A percentile compares a stretch with the other conserved stretches of the same genome.
Conservation (phyloP, 2,797 vertebrate species). For the Ciconia nigra region DNA sequence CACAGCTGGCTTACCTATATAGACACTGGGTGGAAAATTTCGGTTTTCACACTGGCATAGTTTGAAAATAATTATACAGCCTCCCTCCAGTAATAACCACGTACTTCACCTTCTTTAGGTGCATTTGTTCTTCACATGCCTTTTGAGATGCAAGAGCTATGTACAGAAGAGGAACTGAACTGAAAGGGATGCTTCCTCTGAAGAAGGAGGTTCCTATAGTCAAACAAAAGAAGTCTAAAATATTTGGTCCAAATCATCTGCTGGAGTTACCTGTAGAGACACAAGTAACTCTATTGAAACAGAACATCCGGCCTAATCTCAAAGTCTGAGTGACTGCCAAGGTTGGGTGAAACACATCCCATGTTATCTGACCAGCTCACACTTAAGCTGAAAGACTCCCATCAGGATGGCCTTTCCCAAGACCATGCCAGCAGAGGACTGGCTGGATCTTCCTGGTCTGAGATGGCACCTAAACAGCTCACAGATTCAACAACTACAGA, state of each 20-base stretch:
- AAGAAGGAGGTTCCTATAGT: neutral
- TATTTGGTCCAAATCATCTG: rapidly evolving
- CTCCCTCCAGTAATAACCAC: neutral
- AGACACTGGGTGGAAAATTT: neutral
- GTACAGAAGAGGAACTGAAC: neutral
- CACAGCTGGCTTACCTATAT: neutral
- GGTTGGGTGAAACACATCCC: neutral
- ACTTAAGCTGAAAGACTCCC: neutral
- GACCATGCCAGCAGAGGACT: neutral
- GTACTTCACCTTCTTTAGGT: neutral
- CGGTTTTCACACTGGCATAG: neutral
- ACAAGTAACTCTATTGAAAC: neutral
- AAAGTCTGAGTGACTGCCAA: neutral
- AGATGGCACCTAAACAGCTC: neutral
- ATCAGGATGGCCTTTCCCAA: neutral
- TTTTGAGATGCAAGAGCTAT: neutral
- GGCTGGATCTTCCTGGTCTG: neutral
- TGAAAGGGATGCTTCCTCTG: neutral
- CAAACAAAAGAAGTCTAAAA: neutral
- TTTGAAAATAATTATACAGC: neutral
- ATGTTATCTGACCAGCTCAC: neutral
- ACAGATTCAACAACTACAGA: neutral
- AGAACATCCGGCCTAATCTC: neutral
- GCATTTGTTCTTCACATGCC: neutral
- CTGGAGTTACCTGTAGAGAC: neutral